Conservation (phyloP, 2,113 vertebrate genomes). For the Scolopax mira region DNA sequence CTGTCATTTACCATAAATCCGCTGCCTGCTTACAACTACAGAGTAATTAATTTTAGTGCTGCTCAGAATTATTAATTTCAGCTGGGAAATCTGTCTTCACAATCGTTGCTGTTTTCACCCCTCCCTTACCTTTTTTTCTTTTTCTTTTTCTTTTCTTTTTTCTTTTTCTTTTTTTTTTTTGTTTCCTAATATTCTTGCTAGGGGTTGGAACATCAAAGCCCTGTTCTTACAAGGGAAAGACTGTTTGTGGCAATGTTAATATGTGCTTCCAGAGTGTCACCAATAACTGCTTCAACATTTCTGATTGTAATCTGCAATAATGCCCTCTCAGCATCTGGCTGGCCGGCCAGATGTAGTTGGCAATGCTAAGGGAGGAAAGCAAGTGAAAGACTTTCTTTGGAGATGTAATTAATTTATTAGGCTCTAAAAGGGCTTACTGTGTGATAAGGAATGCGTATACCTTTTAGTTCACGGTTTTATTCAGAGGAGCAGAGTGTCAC, state of each 20-base stretch:
- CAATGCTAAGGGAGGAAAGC: not conserved
- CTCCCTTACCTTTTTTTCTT: not conserved
- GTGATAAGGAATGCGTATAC: not conserved
- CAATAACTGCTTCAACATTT: slow-evolving; percentile 6
- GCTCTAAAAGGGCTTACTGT: not conserved
- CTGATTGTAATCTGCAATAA: slow-evolving; percentile 16
- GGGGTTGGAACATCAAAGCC: slow-evolving; percentile 1
- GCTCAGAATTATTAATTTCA: slow-evolving; percentile 76
- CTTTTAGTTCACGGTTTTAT: slow-evolving; percentile 1
- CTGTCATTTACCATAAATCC: slow-evolving; percentile 84
- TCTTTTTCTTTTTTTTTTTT: not conserved
- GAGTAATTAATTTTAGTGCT: slow-evolving; percentile 77
- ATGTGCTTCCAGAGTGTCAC: not conserved
- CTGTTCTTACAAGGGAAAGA: not conserved
- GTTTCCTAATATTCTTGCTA: slow-evolving; percentile 1
- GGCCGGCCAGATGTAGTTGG: not conserved
- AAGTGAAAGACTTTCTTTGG: not conserved
- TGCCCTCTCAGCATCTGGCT: not conserved
- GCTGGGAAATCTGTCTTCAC: slow-evolving; percentile 49
- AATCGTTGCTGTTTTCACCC: not conserved
- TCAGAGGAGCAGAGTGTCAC: not conserved
- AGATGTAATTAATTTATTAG: slow-evolving; percentile 20
- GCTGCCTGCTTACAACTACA: slow-evolving; percentile 76
- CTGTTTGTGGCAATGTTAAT: slow-evolving; percentile 5
- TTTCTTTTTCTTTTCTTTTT: not conserved